Evolutionary conservation across 2,113 vertebrate genomes (phyloP).

Genomic region (Chionodraco myersi): DNA sequence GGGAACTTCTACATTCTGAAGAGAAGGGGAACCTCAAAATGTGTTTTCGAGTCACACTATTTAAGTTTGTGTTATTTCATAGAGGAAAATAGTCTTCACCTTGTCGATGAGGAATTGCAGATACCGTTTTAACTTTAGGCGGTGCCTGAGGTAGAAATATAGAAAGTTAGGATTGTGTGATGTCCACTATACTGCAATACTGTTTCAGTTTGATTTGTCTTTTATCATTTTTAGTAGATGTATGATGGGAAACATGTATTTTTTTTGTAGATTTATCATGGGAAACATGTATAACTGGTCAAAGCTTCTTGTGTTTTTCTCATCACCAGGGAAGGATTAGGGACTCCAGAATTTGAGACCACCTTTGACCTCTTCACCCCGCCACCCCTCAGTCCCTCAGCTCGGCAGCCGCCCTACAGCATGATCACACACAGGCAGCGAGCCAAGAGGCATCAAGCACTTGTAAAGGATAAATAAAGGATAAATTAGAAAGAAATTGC

Average conservation of each 20-base stretch:
- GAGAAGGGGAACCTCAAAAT: neutral
- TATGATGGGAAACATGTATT: constrained; percentile 3
- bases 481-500: constrained; percentile 3
- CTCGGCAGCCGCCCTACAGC: constrained; percentile 33
- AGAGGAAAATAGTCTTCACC: neutral
- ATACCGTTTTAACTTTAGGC: neutral
- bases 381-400: constrained; percentile 62
- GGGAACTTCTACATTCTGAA: neutral
- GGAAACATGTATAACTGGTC: constrained; percentile 4
- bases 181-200: too few species aligned
- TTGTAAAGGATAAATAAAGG: neutral
- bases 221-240: neutral
- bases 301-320: constrained; percentile 54
- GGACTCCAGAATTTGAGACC: constrained; percentile 46
- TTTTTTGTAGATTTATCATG: neutral
- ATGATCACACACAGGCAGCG: constrained; percentile 25
- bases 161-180: neutral
- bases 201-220: too few species aligned
- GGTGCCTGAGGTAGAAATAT: neutral
- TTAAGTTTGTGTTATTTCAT: neutral
- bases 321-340: constrained; percentile 50
- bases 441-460: constrained; percentile 5
- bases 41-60: neutral
- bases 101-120: neutral
- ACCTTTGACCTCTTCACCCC: constrained; percentile 65